These are phyloP conservation scores for Grapholita molesta DNA, from an alignment of 1,140 invertebrate genomes.

Conservation along the genomic window DNA sequence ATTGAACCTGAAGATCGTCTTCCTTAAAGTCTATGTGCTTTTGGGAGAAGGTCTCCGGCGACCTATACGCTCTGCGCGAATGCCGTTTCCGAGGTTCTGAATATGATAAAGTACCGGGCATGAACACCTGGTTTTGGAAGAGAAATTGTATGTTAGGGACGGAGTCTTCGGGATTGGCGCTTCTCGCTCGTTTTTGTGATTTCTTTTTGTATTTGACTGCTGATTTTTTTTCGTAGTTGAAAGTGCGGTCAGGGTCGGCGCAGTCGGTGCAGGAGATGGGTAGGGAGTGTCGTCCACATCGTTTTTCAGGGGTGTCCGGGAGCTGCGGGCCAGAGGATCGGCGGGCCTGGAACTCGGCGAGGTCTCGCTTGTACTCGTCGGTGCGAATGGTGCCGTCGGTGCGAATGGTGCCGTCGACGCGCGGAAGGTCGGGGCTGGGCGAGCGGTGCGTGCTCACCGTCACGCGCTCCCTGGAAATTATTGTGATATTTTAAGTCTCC, in stretches of 20 bases:
- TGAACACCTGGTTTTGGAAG: slow-evolving; percentile 73
- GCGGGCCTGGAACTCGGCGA: slow-evolving; percentile 71
- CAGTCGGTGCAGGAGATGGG: slow-evolving; percentile 69
- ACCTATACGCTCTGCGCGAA: slow-evolving; percentile 29
- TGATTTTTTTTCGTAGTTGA: slow-evolving; percentile 71
- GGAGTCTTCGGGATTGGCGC: slow-evolving; percentile 43
- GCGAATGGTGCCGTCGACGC: slow-evolving; percentile 28
- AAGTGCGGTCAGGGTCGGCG: slow-evolving; percentile 55
- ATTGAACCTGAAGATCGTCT: slow-evolving; percentile 46
- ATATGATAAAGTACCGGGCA: slow-evolving; percentile 61
- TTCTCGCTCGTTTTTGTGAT: slow-evolving; percentile 43
- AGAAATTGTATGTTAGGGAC: slow-evolving; percentile 72
- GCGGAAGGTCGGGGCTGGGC: slow-evolving; percentile 1
- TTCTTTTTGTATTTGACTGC: slow-evolving; percentile 67
- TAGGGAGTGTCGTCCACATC: slow-evolving; percentile 63
- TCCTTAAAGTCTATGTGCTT: slow-evolving; percentile 60
- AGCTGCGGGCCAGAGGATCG: slow-evolving; percentile 48
- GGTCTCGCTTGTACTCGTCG: slow-evolving; percentile 70
- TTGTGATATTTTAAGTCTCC: not conserved
- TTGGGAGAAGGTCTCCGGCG: slow-evolving; percentile 42
- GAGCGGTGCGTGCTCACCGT: slow-evolving; percentile 53
- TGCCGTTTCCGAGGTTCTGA: slow-evolving; percentile 51
- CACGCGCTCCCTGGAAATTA: slow-evolving; percentile 55
- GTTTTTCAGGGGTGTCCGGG: slow-evolving; percentile 54
- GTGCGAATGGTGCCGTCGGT: slow-evolving; percentile 64